phyloP scores from a whole-genome alignment of 2,113 vertebrate genomes.

The Shinisaurus crocodilurus region DNA sequence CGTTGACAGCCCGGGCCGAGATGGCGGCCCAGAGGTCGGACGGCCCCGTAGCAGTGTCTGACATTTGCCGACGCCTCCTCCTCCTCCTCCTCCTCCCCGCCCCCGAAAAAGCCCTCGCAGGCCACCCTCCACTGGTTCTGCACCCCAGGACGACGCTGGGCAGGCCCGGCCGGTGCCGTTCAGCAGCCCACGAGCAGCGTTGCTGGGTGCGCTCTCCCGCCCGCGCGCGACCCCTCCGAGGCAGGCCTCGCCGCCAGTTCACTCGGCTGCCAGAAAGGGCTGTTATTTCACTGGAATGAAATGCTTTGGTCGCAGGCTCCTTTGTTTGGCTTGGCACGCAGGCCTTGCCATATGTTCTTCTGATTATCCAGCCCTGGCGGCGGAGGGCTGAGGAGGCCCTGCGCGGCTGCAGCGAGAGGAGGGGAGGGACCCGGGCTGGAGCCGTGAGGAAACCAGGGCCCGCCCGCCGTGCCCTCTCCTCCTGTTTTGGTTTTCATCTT shows the following conservation, averaged over 20 bases:
- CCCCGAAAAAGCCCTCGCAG: too few species aligned
- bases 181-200: too few species aligned
- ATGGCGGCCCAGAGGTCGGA: not conserved
- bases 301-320: conserved; percentile 72
- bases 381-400: not conserved
- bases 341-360: conserved; percentile 74
- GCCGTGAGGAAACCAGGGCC: not conserved
- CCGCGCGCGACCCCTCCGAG: not conserved
- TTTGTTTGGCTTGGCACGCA: conserved; percentile 82
- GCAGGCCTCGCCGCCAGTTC: conserved; percentile 39
- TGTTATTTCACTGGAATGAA: conserved; percentile 78
- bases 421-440: rapidly evolving
- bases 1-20: too few species aligned
- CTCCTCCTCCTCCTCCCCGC: too few species aligned
- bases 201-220: not conserved
- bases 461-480: too few species aligned
- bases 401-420: rapidly evolving
- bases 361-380: conserved; percentile 53
- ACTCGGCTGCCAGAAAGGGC: conserved; percentile 68
- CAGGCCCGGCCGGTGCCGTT: not conserved
- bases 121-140: not conserved
- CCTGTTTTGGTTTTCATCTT: not conserved
- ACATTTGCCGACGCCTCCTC: too few species aligned
- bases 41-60: not conserved
- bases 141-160: rapidly evolving